These are phyloP conservation scores for Etheostoma cragini DNA, from an alignment of 2,113 vertebrate genomes.

Conservation along the genomic window DNA sequence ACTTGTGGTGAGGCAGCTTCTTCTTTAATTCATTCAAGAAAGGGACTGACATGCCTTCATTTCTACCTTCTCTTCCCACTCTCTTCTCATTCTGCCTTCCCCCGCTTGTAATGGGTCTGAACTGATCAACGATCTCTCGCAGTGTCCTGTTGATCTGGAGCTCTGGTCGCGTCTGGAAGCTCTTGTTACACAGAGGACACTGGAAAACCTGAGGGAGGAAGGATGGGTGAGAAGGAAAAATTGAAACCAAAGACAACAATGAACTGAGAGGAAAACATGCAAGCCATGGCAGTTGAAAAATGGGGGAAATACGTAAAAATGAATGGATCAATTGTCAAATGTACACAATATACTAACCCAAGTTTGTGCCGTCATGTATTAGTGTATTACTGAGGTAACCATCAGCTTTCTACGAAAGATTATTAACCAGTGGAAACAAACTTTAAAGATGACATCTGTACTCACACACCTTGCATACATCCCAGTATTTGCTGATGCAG, in stretches of 20 bases:
- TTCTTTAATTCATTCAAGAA: slow-evolving; percentile 63
- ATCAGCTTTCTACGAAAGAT: no score
- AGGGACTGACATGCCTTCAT: neutral
- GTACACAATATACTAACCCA: no score
- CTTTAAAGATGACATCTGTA: neutral
- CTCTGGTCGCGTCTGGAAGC: slow-evolving; percentile 76
- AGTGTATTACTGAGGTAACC: no score
- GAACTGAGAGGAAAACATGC: neutral
- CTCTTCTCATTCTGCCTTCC: slow-evolving; percentile 16
- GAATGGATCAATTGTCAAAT: no score
- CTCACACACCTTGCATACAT: slow-evolving; percentile 51
- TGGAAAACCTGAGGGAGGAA: slow-evolving; percentile 58
- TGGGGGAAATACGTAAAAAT: no score
- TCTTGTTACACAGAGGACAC: slow-evolving; percentile 84
- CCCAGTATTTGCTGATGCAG: slow-evolving; percentile 79
- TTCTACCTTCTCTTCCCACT: neutral
- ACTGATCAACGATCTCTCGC: slow-evolving; percentile 82
- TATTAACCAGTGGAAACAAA: no score
- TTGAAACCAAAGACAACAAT: neutral
- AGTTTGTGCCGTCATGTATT: no score
- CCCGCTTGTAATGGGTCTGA: slow-evolving; percentile 63
- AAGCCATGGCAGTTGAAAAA: neutral
- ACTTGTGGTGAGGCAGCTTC: slow-evolving; percentile 21
- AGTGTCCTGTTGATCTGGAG: slow-evolving; percentile 83
- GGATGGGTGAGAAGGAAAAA: neutral